Percentiles rank a stretch among this genome's conserved stretches.
Conservation (phyloP, 2,113 vertebrate genomes). For the Cyphomyrus discorhynchus region DNA sequence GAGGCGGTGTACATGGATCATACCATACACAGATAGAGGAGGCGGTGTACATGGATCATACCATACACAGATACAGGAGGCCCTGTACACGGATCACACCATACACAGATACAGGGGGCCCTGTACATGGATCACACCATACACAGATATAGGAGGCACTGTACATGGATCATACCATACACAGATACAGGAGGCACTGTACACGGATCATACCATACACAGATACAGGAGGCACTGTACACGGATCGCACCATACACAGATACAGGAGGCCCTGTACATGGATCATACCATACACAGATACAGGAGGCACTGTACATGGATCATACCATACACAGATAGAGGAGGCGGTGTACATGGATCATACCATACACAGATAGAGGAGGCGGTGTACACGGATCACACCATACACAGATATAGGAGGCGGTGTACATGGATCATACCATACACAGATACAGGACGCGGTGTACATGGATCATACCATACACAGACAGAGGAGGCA, state of each 20-base stretch:
- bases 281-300: neutral
- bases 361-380: neutral
- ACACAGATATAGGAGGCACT: neutral
- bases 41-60: neutral
- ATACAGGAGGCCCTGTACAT: neutral
- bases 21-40: slow-evolving; percentile 33
- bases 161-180: neutral
- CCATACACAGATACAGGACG: neutral
- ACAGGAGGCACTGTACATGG: rapidly evolving
- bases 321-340: neutral
- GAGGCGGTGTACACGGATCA: neutral
- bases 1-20: no score
- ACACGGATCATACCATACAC: no score
- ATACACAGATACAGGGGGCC: neutral
- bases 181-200: no score
- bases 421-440: neutral
- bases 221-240: no score
- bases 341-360: no score
- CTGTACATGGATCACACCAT: no score
- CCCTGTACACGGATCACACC: neutral
- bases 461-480: neutral
- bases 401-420: neutral
- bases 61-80: neutral
- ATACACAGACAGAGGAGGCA: no score
- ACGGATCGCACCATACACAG: neutral